Conservation (phyloP, 2,888 invertebrate genomes). For the Cosmia pyralina region DNA sequence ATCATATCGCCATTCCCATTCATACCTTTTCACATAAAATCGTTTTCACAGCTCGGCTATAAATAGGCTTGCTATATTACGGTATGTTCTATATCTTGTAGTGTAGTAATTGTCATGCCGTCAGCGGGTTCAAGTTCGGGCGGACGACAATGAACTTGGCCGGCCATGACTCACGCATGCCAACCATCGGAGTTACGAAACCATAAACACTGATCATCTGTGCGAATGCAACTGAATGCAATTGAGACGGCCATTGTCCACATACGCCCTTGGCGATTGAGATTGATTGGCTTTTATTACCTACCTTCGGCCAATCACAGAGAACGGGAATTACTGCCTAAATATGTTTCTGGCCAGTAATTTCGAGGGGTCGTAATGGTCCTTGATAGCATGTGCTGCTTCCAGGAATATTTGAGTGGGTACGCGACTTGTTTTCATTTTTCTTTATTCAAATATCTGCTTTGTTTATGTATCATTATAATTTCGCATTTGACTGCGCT, state of each 20-base stretch:
- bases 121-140: conserved; percentile 88
- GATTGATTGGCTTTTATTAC: conserved; percentile 57
- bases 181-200: conserved; percentile 87
- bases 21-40: conserved; percentile 42
- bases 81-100: conserved; percentile 69
- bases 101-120: conserved; percentile 72
- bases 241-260: conserved; percentile 73
- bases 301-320: conserved; percentile 40
- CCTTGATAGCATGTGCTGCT: conserved; percentile 31
- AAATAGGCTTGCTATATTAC: conserved; percentile 63
- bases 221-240: conserved; percentile 76
- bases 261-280: conserved; percentile 65
- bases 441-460: conserved; percentile 49
- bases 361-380: conserved; percentile 27
- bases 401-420: conserved; percentile 20
- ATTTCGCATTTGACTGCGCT: conserved; percentile 39
- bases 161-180: conserved; percentile 88
- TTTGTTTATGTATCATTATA: conserved; percentile 41
- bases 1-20: conserved; percentile 31
- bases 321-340: conserved; percentile 12
- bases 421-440: conserved; percentile 22
- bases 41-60: conserved; percentile 52
- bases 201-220: conserved; percentile 86
- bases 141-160: conserved; percentile 89
- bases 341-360: conserved; percentile 27